Evolutionary conservation across 2,113 vertebrate species (phyloP), one percentile per base, ranked within the genome.

Genomic region (Neodontobutis hainanensis): DNA sequence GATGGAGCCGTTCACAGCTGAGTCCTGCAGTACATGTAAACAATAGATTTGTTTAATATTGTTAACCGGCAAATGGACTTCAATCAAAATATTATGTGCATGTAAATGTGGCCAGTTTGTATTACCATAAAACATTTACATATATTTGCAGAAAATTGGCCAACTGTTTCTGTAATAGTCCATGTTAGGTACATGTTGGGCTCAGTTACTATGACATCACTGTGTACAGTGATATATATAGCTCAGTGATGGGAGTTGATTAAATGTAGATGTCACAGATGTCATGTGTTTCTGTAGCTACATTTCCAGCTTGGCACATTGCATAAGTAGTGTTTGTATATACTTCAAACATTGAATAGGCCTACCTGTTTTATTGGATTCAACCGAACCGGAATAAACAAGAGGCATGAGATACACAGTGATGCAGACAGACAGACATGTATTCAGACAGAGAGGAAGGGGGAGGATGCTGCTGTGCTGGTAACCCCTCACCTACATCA

Each of bases 401-500:
- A 46, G 43, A 52, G 50, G 16, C 44, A 7, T 50, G 46, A 61
- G 49, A 46, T 69, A 45, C 51, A 52, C 35, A 64, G 43, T 44
- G 43, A 42, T 9, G 32, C 16, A 66, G 34, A 42, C 35, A 64
- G 51, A 42, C 58, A 71, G 10, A 32, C 14, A 47, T n/a, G 8
- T 44, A 62, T 16, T 14, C 43, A 48, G 52, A 12, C 11, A 60
- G 57, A 45, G 9, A 8, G 8, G 15, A 15, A 42, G 11, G 58
- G 27, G 2, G 51, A 57, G 35, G 66, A 60, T 71, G 80, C 16
- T 43, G 78, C 52, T 83, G 66, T 57, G 66, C 68, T 65, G 71
- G 66, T 88, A 87, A 87, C 83, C 85, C 81, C 60, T 87, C 80
- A 87, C 80, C 83, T 80, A 86, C 12, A 87, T 89, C 80, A 80